Evolutionary conservation across 2,888 invertebrate genomes (phyloP).

Genomic region (Eristalis tenax): DNA sequence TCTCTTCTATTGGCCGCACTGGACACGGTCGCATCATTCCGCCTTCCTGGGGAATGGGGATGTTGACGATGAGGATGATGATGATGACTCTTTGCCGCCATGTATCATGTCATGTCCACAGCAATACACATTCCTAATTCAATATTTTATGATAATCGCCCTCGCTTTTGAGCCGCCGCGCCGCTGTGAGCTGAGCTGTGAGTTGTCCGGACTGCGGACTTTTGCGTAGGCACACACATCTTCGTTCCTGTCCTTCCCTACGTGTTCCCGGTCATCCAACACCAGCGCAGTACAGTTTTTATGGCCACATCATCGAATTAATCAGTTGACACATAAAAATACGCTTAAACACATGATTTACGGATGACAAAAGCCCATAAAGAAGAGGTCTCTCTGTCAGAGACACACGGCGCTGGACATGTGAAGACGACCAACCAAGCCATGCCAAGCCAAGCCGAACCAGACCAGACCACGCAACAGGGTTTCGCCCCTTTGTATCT

Average conservation of each 20-base stretch:
- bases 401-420: slow-evolving; percentile 21
- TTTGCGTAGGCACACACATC: slow-evolving; percentile 60
- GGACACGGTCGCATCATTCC: slow-evolving; percentile 21
- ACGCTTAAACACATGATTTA: slow-evolving; percentile 72
- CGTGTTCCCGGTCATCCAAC: neutral
- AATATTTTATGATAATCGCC: slow-evolving; percentile 72
- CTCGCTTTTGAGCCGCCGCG: slow-evolving; percentile 64
- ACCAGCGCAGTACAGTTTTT: slow-evolving; percentile 32
- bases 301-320: slow-evolving; percentile 71
- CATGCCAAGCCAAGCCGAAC: neutral
- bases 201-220: slow-evolving; percentile 12
- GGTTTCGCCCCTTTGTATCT: slow-evolving; percentile 33
- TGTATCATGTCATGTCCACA: slow-evolving; percentile 70
- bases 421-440: neutral
- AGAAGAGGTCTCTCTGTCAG: slow-evolving; percentile 59
- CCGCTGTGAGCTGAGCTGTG: neutral
- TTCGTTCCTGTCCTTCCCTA: neutral
- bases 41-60: slow-evolving; percentile 49
- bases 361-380: slow-evolving; percentile 70
- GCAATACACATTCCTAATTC: slow-evolving; percentile 68
- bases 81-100: slow-evolving; percentile 45
- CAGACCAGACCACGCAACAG: slow-evolving; percentile 59
- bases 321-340: slow-evolving; percentile 72
- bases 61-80: neutral
- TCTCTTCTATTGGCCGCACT: slow-evolving; percentile 38